Evolutionary conservation across 37 sponge, comb jelly and placozoan genomes (phyloP).

Genomic region (Chondrosia reniformis): DNA sequence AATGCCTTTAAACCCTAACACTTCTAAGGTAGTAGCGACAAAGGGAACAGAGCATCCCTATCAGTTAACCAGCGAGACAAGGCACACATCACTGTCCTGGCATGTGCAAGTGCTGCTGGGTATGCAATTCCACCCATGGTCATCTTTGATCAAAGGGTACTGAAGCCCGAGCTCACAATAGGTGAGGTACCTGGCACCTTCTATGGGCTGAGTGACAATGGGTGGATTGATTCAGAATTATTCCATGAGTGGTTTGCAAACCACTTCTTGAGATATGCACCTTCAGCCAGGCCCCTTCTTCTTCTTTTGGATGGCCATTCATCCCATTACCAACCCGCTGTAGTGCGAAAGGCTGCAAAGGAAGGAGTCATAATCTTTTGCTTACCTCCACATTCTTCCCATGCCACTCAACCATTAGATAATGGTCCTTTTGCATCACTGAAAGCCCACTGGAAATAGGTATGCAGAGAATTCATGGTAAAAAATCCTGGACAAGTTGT

Average conservation of each 20-base stretch:
- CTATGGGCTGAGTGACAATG: constrained; percentile 29
- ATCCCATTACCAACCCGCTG: constrained; percentile 25
- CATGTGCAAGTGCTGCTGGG: constrained; percentile 52
- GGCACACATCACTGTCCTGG: constrained; percentile 37
- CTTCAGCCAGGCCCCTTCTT: constrained; percentile 18
- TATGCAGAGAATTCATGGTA: constrained; percentile 27
- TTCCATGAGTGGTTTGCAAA: constrained; percentile 31
- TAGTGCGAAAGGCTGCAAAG: constrained; percentile 24
- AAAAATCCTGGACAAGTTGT: constrained; percentile 29
- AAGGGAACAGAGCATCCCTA: constrained; percentile 27
- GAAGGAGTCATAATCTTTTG: constrained; percentile 36
- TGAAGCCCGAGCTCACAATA: not conserved
- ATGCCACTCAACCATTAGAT: constrained; percentile 41
- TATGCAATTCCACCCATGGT: constrained; percentile 46
- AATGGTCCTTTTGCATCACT: constrained; percentile 20
- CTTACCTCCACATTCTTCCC: constrained; percentile 33
- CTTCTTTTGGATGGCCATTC: constrained; percentile 48
- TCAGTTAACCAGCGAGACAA: constrained; percentile 29
- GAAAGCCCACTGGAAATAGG: constrained; percentile 28
- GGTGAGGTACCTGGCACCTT: constrained; percentile 41
- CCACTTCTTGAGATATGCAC: constrained; percentile 36
- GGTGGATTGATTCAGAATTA: constrained; percentile 28
- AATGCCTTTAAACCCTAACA: constrained; percentile 32
- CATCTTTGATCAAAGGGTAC: constrained; percentile 16
- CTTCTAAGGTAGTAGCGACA: constrained; percentile 24